Conservation (phyloP, 2,888 invertebrate genomes). For the Cyrtodaria siliqua region DNA sequence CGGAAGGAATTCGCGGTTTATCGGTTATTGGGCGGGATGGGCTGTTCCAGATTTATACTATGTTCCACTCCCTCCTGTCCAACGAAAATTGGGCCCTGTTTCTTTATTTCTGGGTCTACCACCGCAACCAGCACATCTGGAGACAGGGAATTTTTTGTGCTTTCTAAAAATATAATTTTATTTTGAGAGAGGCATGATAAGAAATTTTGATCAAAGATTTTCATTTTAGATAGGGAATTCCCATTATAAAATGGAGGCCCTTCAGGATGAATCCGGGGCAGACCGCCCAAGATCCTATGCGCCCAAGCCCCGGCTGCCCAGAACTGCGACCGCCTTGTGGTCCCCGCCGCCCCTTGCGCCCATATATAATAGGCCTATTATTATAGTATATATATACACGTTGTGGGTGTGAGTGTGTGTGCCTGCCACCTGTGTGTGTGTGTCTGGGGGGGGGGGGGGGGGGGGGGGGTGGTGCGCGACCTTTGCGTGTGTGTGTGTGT, state of each 20-base stretch:
- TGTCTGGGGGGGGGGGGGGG: no score
- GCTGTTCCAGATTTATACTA: constrained; percentile 3
- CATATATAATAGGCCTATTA: no score
- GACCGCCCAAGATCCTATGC: no score
- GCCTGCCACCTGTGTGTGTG: no score
- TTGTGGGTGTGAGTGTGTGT: no score
- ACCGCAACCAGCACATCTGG: constrained; percentile 3
- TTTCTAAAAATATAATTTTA: constrained; percentile 3
- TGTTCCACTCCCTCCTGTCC: constrained; percentile 3
- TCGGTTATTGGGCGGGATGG: constrained; percentile 3
- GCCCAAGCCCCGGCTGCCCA: no score
- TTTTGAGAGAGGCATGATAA: constrained; percentile 3
- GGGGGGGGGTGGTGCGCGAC: no score
- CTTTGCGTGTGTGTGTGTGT: no score
- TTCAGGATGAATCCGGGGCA: no score
- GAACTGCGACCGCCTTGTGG: no score
- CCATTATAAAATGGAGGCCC: constrained; percentile 3
- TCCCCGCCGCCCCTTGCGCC: no score
- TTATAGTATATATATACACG: no score
- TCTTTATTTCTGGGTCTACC: constrained; percentile 3
- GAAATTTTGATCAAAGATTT: constrained; percentile 3
- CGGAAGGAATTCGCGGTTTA: constrained; percentile 3
- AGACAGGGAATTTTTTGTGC: constrained; percentile 3
- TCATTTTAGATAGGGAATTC: constrained; percentile 3
- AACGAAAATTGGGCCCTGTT: constrained; percentile 3